A percentile compares a stretch with the other conserved stretches of the same genome.
phyloP scores from a whole-genome alignment of 2,797 vertebrate species.

The Pipistrellus pipistrellus region DNA sequence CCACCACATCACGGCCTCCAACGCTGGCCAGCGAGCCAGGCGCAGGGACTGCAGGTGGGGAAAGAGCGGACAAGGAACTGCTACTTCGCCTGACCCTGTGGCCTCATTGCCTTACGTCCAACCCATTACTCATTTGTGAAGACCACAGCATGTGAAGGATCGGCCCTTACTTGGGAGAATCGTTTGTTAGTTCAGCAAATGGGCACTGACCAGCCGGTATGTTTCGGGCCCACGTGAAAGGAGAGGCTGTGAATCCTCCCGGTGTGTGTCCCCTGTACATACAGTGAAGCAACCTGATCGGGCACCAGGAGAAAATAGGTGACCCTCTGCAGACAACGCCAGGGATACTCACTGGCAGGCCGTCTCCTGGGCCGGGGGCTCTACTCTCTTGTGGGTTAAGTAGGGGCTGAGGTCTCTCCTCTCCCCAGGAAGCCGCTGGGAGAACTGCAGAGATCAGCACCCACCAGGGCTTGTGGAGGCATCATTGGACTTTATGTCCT shows the following conservation, averaged over 20 bases:
- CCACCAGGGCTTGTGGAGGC: not conserved
- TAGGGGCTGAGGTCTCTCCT: not conserved
- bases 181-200: not conserved
- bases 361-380: not conserved
- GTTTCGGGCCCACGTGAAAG: not conserved
- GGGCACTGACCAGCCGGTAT: rapidly evolving
- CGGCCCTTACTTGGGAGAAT: not conserved
- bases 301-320: not conserved
- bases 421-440: not conserved
- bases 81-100: not conserved
- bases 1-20: slow-evolving; percentile 66
- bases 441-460: not conserved
- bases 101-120: not conserved
- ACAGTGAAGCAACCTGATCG: not conserved
- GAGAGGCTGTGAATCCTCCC: not conserved
- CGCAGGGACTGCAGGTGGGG: too few species aligned
- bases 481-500: slow-evolving; percentile 56
- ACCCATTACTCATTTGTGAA: not conserved
- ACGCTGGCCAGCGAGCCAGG: not conserved
- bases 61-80: not conserved
- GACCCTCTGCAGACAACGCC: not conserved
- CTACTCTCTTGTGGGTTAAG: not conserved
- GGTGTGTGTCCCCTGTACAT: not conserved
- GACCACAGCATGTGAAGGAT: not conserved
- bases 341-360: not conserved